Percentiles rank a stretch among this genome's conserved stretches.
These are phyloP conservation scores for Limanda limanda DNA, from an alignment of 2,113 vertebrate species.

Conservation along the genomic window DNA sequence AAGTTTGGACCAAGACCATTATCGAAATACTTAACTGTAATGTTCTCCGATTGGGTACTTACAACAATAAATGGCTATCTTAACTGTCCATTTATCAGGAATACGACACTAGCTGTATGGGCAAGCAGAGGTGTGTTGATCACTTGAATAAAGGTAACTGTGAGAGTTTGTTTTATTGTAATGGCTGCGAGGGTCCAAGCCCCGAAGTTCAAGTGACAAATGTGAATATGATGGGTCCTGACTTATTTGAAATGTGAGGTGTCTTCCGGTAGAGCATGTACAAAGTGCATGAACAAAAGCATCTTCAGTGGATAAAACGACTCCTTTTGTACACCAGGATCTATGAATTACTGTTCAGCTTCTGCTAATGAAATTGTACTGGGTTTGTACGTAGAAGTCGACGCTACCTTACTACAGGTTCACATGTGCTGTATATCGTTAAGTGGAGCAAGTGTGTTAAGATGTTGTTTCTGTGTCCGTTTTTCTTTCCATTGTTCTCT, in stretches of 20 bases:
- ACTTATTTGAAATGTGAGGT: conserved; percentile 49
- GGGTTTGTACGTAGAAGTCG: conserved; percentile 63
- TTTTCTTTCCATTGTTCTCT: conserved; percentile 73
- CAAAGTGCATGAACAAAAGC: conserved; percentile 77
- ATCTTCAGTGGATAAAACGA: conserved; percentile 63
- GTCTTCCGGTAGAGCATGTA: conserved; percentile 76
- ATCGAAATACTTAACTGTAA: background rate
- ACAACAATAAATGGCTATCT: conserved; percentile 6
- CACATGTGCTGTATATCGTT: conserved; percentile 59
- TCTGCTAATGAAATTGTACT: conserved; percentile 63
- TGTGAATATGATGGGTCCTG: conserved; percentile 46
- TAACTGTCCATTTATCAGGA: conserved; percentile 19
- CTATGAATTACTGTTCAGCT: conserved; percentile 60
- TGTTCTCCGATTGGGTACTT: background rate
- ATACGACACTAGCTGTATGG: conserved; percentile 1
- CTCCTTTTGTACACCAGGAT: conserved; percentile 63
- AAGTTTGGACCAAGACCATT: conserved; percentile 24
- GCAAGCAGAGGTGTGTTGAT: conserved; percentile 3
- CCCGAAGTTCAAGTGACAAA: conserved; percentile 27
- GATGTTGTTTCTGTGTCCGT: conserved; percentile 73
- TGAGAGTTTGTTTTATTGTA: conserved; percentile 5
- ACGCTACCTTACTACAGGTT: conserved; percentile 62
- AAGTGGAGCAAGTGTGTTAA: conserved; percentile 67
- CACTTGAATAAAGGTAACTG: conserved; percentile 32
- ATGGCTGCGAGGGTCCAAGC: background rate